Base-by-base conservation (phyloP, 1,140 invertebrate species). In the Lasioglossum baleicum region DNA sequence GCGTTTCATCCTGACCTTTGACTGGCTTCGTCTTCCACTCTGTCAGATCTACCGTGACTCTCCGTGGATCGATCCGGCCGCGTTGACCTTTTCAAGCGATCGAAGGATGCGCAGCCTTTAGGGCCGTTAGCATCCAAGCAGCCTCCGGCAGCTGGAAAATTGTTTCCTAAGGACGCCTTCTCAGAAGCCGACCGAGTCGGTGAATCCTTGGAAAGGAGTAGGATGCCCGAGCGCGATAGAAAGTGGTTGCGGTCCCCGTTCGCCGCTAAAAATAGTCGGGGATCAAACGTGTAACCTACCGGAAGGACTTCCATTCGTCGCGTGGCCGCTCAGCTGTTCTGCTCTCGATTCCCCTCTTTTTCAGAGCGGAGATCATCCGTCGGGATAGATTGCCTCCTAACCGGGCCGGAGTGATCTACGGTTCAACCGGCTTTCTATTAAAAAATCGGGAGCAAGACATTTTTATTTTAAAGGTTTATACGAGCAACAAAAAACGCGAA, bases 1-100 rank as follows among this genome's bases (percentile, higher is more conserved):
- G 53, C 61, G 61, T 61, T 70, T 64, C 65, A 61, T 69, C 44
- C 15, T 80, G 72, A 86, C 75, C 84, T 85, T 86, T 85, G 83
- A 82, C 53, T 74, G 68, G 66, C 73, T 81, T 73, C 56, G 20
- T n/a, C 56, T 58, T 58, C n/a, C 48, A 75, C 53, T 31, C 63
- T 35, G 71, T 10, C 17, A 61, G 66, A 64, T 79, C 79, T 35
- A 2, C 35, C 35, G 35, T 35, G 13, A 7, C 15, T 15, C 26
- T 15, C 26, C 63, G 60, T 80, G 82, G 80, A 86, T 73, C 72
- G 80, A 84, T 76, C 68, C 65, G 11, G n/a, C 60, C 53, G 20
- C 53, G 74, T 75, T 85, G 80, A 85, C 83, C 75, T 86, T 86
- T 86, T 74, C 63, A 17, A 40, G 22, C 44, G 0, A 20, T 48